Base-by-base conservation (phyloP, 1,140 invertebrate genomes). In the Drosophila tsacasi region DNA sequence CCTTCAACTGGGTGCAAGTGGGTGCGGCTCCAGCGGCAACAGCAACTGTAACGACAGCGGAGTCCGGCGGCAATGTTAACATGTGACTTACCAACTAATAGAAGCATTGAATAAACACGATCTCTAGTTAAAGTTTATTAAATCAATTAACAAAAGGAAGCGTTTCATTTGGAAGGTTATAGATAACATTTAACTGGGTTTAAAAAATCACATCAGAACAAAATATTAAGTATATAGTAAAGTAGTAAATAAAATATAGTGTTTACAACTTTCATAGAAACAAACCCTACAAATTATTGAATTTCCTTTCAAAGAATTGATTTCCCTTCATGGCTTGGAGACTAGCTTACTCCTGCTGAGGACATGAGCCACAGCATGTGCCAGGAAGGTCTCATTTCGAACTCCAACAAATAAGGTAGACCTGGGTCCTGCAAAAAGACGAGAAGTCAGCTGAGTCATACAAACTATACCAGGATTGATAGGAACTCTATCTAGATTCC, bases 301-400 rank as follows among this genome's bases (percentile, higher is more conserved):
- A 32, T 52, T 10, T 5, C 17, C 10, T 13, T 32, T 52, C 7
- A 7, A 19, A 12, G 2, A 0, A 13, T 17, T 47, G 3, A 4
- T 17, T 47, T 17, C 1, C 10, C n/a, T 30, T 52, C 3, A 52
- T 13, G 3, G 17, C n/a, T 19, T 27, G 10, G n/a, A 2, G 5
- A 8, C 12, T 8, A 13, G 4, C 23, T 17, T 32, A 17, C 12
- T 64, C 44, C 19, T 52, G 69, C 57, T 65, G 0, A 92, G 59
- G 4, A 78, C 83, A 67, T 83, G 76, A 13, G 90, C 50, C 0
- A 92, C 12, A 8, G 81, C 76, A 21, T 89, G 90, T 0, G 90
- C 73, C 61, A 92, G 47, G 8, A 89, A 92, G 25, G 79, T 92
- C 25, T 90, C 86, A 5, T 85, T 78, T 39, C 60, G 86, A 0